Percentiles rank a stretch among this genome's conserved stretches.
phyloP scores from a whole-genome alignment of 2,113 vertebrate species.

The Odontesthes bonariensis region DNA sequence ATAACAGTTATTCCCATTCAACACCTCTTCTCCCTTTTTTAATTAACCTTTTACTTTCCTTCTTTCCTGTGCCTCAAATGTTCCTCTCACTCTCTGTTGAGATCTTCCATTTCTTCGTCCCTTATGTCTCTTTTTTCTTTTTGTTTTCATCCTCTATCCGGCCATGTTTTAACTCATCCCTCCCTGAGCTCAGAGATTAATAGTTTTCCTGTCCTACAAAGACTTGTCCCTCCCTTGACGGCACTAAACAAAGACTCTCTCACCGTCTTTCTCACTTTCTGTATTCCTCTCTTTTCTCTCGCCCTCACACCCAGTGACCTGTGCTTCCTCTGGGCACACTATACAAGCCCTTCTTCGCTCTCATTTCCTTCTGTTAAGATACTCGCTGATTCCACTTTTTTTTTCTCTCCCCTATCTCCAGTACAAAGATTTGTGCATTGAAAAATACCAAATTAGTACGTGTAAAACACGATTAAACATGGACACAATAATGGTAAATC shows the following conservation, averaged over 20 bases:
- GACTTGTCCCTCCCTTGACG: conserved; percentile 62
- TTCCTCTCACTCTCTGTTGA: conserved; percentile 16
- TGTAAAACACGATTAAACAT: neutral
- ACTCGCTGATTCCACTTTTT: conserved; percentile 14
- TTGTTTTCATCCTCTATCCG: conserved; percentile 14
- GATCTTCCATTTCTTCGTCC: conserved; percentile 4
- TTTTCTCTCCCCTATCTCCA: neutral
- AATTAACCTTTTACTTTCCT: conserved; percentile 2
- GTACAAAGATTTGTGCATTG: neutral
- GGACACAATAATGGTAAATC: no score
- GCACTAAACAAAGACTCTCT: conserved; percentile 62
- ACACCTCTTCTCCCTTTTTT: conserved; percentile 12
- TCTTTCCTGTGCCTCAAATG: conserved; percentile 26
- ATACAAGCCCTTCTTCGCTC: conserved; percentile 20
- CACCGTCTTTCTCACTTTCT: conserved; percentile 36
- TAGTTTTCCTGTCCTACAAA: conserved; percentile 66
- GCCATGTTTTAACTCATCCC: neutral
- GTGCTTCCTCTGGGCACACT: conserved; percentile 45
- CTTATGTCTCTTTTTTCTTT: conserved; percentile 30
- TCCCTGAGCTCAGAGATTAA: conserved; percentile 57
- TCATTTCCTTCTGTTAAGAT: conserved; percentile 36
- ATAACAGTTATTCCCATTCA: conserved; percentile 29
- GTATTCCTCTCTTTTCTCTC: conserved; percentile 20
- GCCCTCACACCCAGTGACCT: conserved; percentile 54
- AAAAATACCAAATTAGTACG: neutral